Conservation (phyloP, 2,797 vertebrate genomes). For the Periophthalmus magnuspinnatus region DNA sequence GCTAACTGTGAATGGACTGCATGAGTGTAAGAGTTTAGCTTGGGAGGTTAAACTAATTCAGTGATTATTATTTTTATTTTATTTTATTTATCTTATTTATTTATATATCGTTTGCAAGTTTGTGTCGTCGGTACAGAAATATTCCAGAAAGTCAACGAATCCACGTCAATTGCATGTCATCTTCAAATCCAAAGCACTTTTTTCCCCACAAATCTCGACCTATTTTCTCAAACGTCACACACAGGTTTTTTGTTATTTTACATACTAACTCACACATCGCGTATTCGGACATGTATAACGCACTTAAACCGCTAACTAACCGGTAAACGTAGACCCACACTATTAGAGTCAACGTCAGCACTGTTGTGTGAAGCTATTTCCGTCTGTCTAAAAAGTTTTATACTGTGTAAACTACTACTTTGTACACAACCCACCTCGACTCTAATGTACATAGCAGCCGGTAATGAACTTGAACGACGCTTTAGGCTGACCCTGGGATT, state of each 20-base stretch:
- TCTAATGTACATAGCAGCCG: slow-evolving; percentile 69
- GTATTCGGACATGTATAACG: slow-evolving; percentile 61
- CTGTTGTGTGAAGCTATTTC: slow-evolving; percentile 62
- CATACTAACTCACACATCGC: slow-evolving; percentile 75
- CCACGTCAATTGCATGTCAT: not conserved
- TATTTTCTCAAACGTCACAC: not conserved
- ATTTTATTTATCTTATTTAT: slow-evolving; percentile 27
- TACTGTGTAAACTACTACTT: slow-evolving; percentile 57
- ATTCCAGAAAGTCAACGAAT: not conserved
- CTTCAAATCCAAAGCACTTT: too few species aligned
- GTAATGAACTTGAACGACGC: slow-evolving; percentile 47
- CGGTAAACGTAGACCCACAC: slow-evolving; percentile 48
- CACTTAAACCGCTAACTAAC: slow-evolving; percentile 56
- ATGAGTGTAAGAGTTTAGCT: slow-evolving; percentile 37
- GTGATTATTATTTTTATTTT: too few species aligned
- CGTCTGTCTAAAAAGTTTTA: slow-evolving; percentile 61
- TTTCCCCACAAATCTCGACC: not conserved
- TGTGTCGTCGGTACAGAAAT: not conserved
- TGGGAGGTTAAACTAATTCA: slow-evolving; percentile 36
- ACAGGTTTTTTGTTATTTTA: slow-evolving; percentile 8
- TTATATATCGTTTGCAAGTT: slow-evolving; percentile 13
- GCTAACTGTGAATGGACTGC: slow-evolving; percentile 38
- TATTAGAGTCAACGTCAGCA: slow-evolving; percentile 59
- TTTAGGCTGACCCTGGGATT: slow-evolving; percentile 39
- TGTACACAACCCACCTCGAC: slow-evolving; percentile 57